Evolutionary conservation across 2,797 vertebrate species (phyloP), one percentile per base, ranked within the genome.

Genomic region (Pempheris klunzingeri): DNA sequence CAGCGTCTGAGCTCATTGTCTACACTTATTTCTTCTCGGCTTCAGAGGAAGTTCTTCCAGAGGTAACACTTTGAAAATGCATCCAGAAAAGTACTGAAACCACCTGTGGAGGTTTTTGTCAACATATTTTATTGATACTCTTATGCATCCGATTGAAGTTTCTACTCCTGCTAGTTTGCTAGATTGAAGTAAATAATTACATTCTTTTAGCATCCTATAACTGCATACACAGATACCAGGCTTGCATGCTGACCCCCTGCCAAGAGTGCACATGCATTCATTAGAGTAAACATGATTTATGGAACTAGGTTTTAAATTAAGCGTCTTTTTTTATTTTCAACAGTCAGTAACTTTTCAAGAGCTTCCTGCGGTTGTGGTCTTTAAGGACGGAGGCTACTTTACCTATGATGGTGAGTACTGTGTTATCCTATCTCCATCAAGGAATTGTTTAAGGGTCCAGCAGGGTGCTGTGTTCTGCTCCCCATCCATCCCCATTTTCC

Each of bases 1-100:
- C 96, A 62, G 98, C 98, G 65, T 96, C 97, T 38, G 97, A 99
- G 94, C 96, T 99, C 90, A 99, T 99, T 64, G 97, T 99, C 65
- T 98, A 98, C 88, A 97, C 97, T 0, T 97, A 98, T 82, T 99
- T 99, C 95, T 99, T 98, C 96, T 98, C 97, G 17, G 96, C 97
- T 44, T 95, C 95, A 54, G 98, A 99, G 92, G 97, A 98, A 43
- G 95, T 96, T 58, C 85, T 99, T 72, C 97, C 98, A 28, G 94
- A 98, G 98, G 98, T 99, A 95, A 94, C 55, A 3, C 46, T 53
- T 72, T 59, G 17, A 70, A 64, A 44, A 30, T 39, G 11, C 30
- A 49, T 50, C 65, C 38, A 36, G 61, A 61, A 20, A 50, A n/a
- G 38, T n/a, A n/a, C 9, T 64, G 12, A 17, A 34, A 41, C 54